Conservation (phyloP, 1,140 invertebrate species). For the Temnothorax curvispinosus region DNA sequence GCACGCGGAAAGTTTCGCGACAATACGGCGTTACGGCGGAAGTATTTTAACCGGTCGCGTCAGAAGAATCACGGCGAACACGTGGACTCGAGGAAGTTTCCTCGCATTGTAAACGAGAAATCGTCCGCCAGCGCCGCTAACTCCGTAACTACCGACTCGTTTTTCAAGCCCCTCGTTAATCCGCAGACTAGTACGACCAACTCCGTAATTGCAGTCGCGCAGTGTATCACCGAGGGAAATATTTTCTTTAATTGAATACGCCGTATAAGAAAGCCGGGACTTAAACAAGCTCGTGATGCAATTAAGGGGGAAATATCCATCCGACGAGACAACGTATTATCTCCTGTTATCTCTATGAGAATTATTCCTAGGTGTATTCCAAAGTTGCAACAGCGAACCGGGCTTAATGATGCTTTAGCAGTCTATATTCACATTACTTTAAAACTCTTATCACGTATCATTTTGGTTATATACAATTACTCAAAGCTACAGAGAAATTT, state of each 20-base stretch:
- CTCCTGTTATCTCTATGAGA: slow-evolving; percentile 6
- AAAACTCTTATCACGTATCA: neutral
- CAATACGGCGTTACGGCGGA: slow-evolving; percentile 46
- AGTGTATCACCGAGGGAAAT: slow-evolving; percentile 57
- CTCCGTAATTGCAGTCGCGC: slow-evolving; percentile 57
- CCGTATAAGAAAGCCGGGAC: slow-evolving; percentile 48
- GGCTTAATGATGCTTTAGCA: neutral
- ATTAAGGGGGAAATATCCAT: slow-evolving; percentile 47
- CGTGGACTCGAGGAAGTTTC: slow-evolving; percentile 53
- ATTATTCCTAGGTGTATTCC: neutral
- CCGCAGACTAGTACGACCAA: slow-evolving; percentile 52
- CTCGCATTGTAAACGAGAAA: slow-evolving; percentile 62
- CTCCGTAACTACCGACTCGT: slow-evolving; percentile 57
- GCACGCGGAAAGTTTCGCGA: slow-evolving; percentile 55
- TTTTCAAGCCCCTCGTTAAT: slow-evolving; percentile 60
- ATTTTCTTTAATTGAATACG: slow-evolving; percentile 62
- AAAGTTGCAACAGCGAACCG: neutral
- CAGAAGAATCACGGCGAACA: slow-evolving; percentile 57
- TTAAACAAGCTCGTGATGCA: slow-evolving; percentile 51
- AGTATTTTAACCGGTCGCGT: slow-evolving; percentile 58
- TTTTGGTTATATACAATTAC: neutral
- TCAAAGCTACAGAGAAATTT: neutral
- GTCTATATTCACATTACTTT: neutral
- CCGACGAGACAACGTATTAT: slow-evolving; percentile 27
- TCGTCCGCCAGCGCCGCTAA: slow-evolving; percentile 51